Conservation (phyloP, 2,113 vertebrate genomes). For the Poeciliopsis turrubarensis region DNA sequence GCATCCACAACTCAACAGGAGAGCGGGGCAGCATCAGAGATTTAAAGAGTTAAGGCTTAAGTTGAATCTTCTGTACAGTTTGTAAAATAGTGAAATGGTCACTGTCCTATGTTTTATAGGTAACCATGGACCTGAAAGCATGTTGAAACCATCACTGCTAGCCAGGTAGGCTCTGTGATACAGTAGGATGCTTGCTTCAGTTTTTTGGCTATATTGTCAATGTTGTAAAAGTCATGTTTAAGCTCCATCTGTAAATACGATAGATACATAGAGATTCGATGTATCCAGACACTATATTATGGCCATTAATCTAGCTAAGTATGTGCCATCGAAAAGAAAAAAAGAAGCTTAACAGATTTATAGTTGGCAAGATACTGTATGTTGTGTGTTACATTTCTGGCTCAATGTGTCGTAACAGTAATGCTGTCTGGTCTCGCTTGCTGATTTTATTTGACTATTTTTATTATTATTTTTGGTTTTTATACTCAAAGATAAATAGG, state of each 20-base stretch:
- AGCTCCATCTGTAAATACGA: constrained; percentile 82
- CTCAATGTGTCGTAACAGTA: constrained; percentile 81
- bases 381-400: constrained; percentile 82
- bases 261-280: constrained; percentile 80
- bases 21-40: constrained; percentile 56
- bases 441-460: constrained; percentile 73
- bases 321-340: constrained; percentile 75
- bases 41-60: constrained; percentile 63
- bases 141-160: constrained; percentile 79
- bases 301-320: constrained; percentile 81
- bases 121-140: constrained; percentile 79
- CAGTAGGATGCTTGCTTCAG: constrained; percentile 78
- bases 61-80: constrained; percentile 78
- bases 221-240: constrained; percentile 81
- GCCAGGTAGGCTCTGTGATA: constrained; percentile 74
- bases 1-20: constrained; percentile 37
- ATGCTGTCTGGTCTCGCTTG: constrained; percentile 82
- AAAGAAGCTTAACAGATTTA: constrained; percentile 73
- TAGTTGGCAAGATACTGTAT: constrained; percentile 81
- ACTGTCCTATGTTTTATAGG: constrained; percentile 77
- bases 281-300: constrained; percentile 82
- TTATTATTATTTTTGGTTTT: constrained; percentile 46
- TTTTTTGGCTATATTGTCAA: constrained; percentile 77
- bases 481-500: constrained; percentile 71
- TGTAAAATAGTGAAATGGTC: constrained; percentile 78